Evolutionary conservation across 2,888 invertebrate genomes (phyloP), one percentile per base, ranked within the genome.

Genomic region (Deilephila elpenor): DNA sequence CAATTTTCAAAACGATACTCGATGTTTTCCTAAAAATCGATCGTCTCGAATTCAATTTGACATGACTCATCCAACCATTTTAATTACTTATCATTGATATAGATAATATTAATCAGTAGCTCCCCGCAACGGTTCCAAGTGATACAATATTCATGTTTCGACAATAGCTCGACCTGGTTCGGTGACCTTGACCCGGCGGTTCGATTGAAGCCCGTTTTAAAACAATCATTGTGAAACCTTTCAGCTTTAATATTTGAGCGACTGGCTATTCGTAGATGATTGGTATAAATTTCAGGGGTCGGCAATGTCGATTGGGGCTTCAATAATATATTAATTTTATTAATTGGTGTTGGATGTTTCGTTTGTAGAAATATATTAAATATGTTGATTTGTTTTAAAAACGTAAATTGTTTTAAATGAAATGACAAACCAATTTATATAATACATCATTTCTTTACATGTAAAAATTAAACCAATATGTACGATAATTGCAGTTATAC

Each of bases 71-170:
- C 5, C 56, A 14, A 51, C 8, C 3, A 51, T 3, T 51, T 8
- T 51, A 51, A 1, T 5, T n/a, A 56, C n/a, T 56, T n/a, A 17
- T 56, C 6, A 56, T 56, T 56, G 6, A 56, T 17, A n/a, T 32
- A 32, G 32, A 32, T 32, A 4, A 17, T n/a, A 19, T 5, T 53
- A 53, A 53, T 53, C 53, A n/a, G 19, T n/a, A n/a, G n/a, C n/a
- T 56, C 6, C 56, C 56, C 6, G 56, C n/a, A n/a, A 56, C 56
- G 56, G 56, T 56, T 5, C n/a, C 19, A 19, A 56, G 5, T 56
- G n/a, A 56, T 56, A 56, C 56, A 29, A 29, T 60, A 60, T 60
- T 60, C 60, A 56, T 19, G 56, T 56, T 56, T 56, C 19, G 56
- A 56, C 56, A 56, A 56, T 53, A 25, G 29, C 25, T 29, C 29